These are phyloP conservation scores for Bambusicola thoracicus DNA, from an alignment of 2,113 vertebrate species.

Conservation along the genomic window DNA sequence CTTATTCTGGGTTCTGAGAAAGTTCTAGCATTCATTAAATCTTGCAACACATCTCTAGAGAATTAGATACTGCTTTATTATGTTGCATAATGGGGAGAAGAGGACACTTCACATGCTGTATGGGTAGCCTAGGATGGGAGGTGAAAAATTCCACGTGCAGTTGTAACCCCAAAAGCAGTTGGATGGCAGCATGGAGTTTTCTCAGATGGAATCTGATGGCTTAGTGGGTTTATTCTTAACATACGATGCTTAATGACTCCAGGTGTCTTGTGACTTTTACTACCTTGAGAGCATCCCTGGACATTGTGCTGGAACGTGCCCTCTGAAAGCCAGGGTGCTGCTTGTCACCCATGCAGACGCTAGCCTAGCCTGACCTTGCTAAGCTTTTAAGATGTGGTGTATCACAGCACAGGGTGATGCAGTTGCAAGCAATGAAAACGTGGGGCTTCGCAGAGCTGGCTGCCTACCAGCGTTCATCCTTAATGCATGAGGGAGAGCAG, in stretches of 20 bases:
- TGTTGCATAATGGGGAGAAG: background rate
- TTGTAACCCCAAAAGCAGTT: background rate
- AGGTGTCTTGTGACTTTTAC: background rate
- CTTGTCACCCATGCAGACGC: background rate
- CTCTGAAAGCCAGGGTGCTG: background rate
- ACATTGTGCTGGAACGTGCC: background rate
- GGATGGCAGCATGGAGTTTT: background rate
- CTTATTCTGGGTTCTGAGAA: background rate
- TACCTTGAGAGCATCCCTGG: background rate
- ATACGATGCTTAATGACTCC: background rate
- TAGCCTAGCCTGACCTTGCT: background rate
- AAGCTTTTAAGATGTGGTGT: background rate
- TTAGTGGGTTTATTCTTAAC: background rate
- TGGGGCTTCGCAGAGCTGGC: slow-evolving; percentile 14
- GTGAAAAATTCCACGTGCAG: background rate
- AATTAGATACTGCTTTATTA: background rate
- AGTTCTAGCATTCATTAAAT: background rate
- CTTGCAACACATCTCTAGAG: background rate
- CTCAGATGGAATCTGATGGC: background rate
- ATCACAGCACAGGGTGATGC: background rate
- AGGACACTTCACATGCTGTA: background rate
- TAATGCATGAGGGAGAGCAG: slow-evolving; percentile 30
- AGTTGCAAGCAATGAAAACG: background rate
- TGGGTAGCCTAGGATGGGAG: background rate
- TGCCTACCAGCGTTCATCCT: slow-evolving; percentile 9